Evolutionary conservation across 2,888 invertebrate species (phyloP).

Genomic region (Chromoteleia sp.): DNA sequence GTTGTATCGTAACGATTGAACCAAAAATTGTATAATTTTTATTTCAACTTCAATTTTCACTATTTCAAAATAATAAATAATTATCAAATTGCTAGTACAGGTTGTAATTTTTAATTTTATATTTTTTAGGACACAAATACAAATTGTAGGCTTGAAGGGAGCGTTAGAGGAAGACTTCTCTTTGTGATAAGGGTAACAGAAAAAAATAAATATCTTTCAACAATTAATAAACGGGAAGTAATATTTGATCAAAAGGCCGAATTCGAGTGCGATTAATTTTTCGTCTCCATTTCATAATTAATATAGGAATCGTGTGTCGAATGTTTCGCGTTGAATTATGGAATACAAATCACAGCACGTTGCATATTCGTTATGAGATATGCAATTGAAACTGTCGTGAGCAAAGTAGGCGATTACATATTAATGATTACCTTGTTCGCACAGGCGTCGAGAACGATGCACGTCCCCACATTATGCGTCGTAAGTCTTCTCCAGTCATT

Average conservation of each 20-base stretch:
- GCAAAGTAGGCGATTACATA: conserved; percentile 69
- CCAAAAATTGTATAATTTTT: no score
- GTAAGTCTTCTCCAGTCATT: conserved; percentile 94
- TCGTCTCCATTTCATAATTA: conserved; percentile 32
- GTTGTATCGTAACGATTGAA: no score
- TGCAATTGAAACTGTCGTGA: conserved; percentile 65
- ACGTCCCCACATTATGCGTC: conserved; percentile 95
- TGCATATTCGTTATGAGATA: conserved; percentile 64
- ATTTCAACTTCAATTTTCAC: no score
- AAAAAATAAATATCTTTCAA: no score
- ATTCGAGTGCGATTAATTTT: conserved; percentile 25
- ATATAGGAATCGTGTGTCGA: conserved; percentile 34
- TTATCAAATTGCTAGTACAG: no score
- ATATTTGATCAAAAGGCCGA: not conserved
- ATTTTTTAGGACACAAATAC: no score
- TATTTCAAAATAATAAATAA: no score
- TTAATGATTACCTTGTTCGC: conserved; percentile 86
- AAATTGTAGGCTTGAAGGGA: no score
- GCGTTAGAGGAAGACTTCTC: no score
- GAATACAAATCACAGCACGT: conserved; percentile 60
- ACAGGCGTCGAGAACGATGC: conserved; percentile 95
- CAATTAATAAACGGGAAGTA: conserved; percentile 1
- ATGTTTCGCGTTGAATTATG: conserved; percentile 54
- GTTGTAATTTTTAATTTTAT: no score
- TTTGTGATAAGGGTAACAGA: no score